These are phyloP conservation scores for Apostichopus leukothele DNA, from an alignment of 53 echinoderm and acorn worm genomes.

Conservation along the genomic window DNA sequence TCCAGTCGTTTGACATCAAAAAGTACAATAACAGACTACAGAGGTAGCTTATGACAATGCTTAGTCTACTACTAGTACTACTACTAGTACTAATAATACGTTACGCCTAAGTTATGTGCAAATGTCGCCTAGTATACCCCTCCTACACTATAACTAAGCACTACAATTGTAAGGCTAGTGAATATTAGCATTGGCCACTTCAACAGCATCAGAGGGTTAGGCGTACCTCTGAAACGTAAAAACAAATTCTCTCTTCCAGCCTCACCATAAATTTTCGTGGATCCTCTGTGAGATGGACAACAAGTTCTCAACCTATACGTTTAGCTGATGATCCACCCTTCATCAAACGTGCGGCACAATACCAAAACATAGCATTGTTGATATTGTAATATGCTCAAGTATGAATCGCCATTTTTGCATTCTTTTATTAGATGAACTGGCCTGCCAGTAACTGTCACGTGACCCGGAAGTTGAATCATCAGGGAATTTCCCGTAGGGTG, in stretches of 20 bases:
- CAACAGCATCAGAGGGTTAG: not conserved
- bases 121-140: too few relatives aligned
- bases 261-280: not conserved
- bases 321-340: not conserved
- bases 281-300: not conserved
- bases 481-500: conserved; percentile 19
- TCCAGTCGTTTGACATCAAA: too few relatives aligned
- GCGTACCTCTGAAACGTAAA: not conserved
- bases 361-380: not conserved
- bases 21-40: too few relatives aligned
- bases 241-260: not conserved
- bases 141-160: too few relatives aligned
- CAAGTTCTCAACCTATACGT: not conserved
- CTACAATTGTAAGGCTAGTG: too few relatives aligned
- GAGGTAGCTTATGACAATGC: too few relatives aligned
- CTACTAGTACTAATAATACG: too few relatives aligned
- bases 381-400: not conserved
- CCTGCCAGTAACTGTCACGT: not conserved
- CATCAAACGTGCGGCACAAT: not conserved
- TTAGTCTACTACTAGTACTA: too few relatives aligned
- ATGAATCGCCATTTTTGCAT: not conserved
- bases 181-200: too few relatives aligned
- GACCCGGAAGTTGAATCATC: conserved; percentile 42
- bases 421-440: conserved; percentile 1
- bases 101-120: too few relatives aligned